Percentiles rank a stretch among this genome's conserved stretches.
Conservation (phyloP, 2,113 vertebrate genomes). For the Steatornis caripensis region DNA sequence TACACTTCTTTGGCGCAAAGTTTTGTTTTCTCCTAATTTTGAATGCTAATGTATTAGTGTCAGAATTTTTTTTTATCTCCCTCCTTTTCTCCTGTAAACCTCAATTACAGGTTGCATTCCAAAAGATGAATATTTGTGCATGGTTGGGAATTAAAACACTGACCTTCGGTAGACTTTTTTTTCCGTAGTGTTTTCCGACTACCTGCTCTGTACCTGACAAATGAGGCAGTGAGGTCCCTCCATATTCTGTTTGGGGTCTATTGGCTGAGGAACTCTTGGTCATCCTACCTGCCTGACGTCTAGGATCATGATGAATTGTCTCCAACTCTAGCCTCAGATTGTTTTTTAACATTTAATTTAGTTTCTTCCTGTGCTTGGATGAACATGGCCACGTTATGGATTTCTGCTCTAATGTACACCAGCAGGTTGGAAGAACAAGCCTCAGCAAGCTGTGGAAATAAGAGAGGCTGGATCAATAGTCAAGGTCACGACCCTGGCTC, state of each 20-base stretch:
- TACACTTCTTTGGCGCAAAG: background rate
- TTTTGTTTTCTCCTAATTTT: conserved; percentile 28
- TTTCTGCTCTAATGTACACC: conserved; percentile 98
- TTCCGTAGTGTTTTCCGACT: conserved; percentile 75
- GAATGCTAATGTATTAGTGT: conserved; percentile 38
- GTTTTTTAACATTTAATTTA: conserved; percentile 99
- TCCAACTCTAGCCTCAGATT: conserved; percentile 93
- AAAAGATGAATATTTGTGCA: conserved; percentile 57
- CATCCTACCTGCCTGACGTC: conserved; percentile 85
- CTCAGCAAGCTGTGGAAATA: conserved; percentile 95
- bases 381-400: conserved; percentile 97
- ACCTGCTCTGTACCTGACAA: conserved; percentile 75
- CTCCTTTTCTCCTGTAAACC: background rate
- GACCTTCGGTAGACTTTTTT: conserved; percentile 76
- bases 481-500: conserved; percentile 88
- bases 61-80: conserved; percentile 20
- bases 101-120: conserved; percentile 64
- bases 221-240: conserved; percentile 75
- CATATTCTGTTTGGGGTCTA: conserved; percentile 76
- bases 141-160: conserved; percentile 70
- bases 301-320: conserved; percentile 98
- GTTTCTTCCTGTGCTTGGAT: conserved; percentile 99
- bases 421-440: conserved; percentile 90
- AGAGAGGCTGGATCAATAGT: conserved; percentile 96
- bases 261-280: conserved; percentile 79